Conservation (phyloP, 2,888 invertebrate species). For the Ischnus inquisitorius region DNA sequence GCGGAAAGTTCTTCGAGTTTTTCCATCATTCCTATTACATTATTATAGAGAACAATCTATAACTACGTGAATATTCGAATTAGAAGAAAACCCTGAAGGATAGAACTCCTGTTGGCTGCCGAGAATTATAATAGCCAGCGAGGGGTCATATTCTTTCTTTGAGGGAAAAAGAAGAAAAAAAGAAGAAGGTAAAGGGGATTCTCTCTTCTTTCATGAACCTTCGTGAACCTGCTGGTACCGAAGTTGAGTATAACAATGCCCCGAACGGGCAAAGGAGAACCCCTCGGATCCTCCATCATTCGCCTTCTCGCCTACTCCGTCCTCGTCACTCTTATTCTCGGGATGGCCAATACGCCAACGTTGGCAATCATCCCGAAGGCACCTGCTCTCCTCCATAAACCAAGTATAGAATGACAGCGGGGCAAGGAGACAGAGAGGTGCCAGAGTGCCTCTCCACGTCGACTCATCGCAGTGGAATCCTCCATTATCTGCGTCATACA, state of each 20-base stretch:
- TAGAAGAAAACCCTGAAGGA: conserved; percentile 37
- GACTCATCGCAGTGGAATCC: conserved; percentile 72
- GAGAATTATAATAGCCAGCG: conserved; percentile 54
- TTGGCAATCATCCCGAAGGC: conserved; percentile 65
- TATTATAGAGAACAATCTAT: conserved; percentile 45
- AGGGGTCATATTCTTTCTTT: conserved; percentile 40
- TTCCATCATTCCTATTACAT: conserved; percentile 34
- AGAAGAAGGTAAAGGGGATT: conserved; percentile 50
- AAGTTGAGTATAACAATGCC: conserved; percentile 57
- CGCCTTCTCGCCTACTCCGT: conserved; percentile 49
- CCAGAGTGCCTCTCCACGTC: conserved; percentile 50
- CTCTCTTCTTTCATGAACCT: conserved; percentile 61
- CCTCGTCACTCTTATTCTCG: conserved; percentile 50
- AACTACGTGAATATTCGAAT: conserved; percentile 56
- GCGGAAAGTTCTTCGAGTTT: conserved; percentile 61
- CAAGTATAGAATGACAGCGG: conserved; percentile 54
- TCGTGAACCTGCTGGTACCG: conserved; percentile 69
- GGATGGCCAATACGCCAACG: conserved; percentile 38
- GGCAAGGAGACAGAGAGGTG: conserved; percentile 37
- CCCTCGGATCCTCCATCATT: conserved; percentile 64
- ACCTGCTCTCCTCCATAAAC: conserved; percentile 69
- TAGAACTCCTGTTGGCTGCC: conserved; percentile 53
- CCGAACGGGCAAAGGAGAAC: conserved; percentile 27
- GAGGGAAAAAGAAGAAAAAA: not conserved
- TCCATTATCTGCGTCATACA: conserved; percentile 71